Base-by-base conservation (phyloP, 2,797 vertebrate genomes). In the Pempheris klunzingeri region DNA sequence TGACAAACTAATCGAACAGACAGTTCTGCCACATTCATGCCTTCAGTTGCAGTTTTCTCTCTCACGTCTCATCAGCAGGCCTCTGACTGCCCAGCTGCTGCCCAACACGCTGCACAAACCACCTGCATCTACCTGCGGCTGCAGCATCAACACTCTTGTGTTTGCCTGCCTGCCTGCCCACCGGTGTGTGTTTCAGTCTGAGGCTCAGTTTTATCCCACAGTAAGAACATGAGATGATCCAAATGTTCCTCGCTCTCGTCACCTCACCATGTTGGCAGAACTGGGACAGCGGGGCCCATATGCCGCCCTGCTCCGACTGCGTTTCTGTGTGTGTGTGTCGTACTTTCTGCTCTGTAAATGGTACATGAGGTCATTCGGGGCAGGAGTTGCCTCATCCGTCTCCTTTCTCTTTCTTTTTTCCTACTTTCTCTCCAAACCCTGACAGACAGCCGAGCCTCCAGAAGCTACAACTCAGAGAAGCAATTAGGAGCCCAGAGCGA, bases 251-350 rank as follows among this genome's bases (percentile, higher is more conserved):
- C 64, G 59, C 47, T 17, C 61, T 84, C 62, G 62, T 76, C 77
- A 50, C 54, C 44, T 77, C 55, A 70, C 65, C 65, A 44, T 49
- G 52, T 7, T 44, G 60, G 53, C 77, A 87, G 78, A 87, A 78
- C 72, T 62, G 73, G 78, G 73, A 53, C 65, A 77, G 28, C 47
- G 28, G 49, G 74, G 60, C 69, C 76, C 53, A 78, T 52, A 80
- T 77, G 75, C 53, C 46, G 43, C 53, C 73, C 66, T 28, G 26
- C 13, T 59, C 24, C 60, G 26, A 39, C 30, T 28, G 58, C 53
- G 47, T 66, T 59, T 38, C 14, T 53, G 69, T 8, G 7, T 77
- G 67, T 66, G 69, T 8, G 7, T 77, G 67, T 65, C n/a, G n/a
- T n/a, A n/a, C n/a, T n/a, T n/a, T 71, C 53, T 66, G 58, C 46